Evolutionary conservation across 2,888 invertebrate species (phyloP), one percentile per base, ranked within the genome.

Genomic region (Allolobophora icterica): DNA sequence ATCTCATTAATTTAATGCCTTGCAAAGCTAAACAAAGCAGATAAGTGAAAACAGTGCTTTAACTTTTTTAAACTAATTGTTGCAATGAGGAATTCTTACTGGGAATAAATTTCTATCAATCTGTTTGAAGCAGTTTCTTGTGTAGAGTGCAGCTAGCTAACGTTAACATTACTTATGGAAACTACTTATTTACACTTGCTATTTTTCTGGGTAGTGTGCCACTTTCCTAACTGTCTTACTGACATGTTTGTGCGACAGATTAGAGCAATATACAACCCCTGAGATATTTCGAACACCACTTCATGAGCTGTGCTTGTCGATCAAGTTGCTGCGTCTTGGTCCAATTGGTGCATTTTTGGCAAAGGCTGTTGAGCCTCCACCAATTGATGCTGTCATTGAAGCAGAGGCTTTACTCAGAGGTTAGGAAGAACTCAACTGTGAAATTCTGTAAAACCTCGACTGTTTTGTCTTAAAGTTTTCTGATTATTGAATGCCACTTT

Each of bases 271-370:
- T 94, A 97, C 97, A 95, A 98, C 98, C 0, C 99, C 99, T 0
- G 99, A 99, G 96, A 99, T 99, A 97, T 98, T 99, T 96, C 96
- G 99, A 91, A 99, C 99, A 0, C 99, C 99, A 0, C 96, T 99
- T 33, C 99, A 99, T 94, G 99, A 99, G 95, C 96, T 99, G 91
- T 98, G 98, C 0, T 96, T 99, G 91, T 97, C 98, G 84, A 98
- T 98, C 91, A 98, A 99, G 95, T 96, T 99, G 19, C 96, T 99
- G 5, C 96, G 98, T 4, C 96, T 99, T 13, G 99, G 99, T 90
- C 97, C 97, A 40, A 98, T 99, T 94, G 98, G 98, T 0, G 97
- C 97, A 95, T 99, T 99, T 96, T 96, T 99, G 92, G 98, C 98
- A 38, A 99, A 99, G 93, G 96, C 96, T 17, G 97, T 99, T 38